phyloP scores from a whole-genome alignment of 2,113 vertebrate genomes.

The Elgaria multicarinata region DNA sequence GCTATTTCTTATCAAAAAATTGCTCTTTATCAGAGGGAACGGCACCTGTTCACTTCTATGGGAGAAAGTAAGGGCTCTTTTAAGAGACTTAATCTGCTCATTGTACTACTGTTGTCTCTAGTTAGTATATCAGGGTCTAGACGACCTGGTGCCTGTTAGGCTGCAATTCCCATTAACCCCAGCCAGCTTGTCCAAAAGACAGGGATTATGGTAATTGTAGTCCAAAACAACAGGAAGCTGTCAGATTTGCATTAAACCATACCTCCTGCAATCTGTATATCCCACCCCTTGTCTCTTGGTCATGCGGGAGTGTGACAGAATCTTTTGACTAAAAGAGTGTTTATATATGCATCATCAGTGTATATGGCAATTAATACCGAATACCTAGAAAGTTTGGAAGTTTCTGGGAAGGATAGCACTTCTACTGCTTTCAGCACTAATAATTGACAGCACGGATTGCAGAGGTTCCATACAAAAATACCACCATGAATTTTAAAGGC shows the following conservation, averaged over 20 bases:
- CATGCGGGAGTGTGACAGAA: background rate
- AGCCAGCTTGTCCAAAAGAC: background rate
- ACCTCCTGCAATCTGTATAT: background rate
- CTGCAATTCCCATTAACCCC: background rate
- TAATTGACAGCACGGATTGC: background rate
- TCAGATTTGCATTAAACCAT: background rate
- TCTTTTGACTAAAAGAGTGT: background rate
- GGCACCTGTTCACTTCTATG: background rate
- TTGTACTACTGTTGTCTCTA: too few species aligned
- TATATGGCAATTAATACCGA: background rate
- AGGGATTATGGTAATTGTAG: background rate
- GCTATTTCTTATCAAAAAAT: background rate
- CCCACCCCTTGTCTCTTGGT: background rate
- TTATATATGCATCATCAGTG: too few species aligned
- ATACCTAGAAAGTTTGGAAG: background rate
- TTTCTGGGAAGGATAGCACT: background rate
- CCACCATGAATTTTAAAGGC: slow-evolving; percentile 39
- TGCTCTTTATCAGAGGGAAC: background rate
- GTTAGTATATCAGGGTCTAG: background rate
- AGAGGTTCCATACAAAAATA: background rate
- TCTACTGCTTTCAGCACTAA: background rate
- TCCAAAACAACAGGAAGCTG: background rate
- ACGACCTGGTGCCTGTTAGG: background rate
- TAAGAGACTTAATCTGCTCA: too few species aligned
- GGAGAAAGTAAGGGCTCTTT: background rate